Percentiles rank a stretch among this genome's conserved stretches.
Evolutionary conservation across 2,797 vertebrate species (phyloP).

Genomic region (Podarcis siculus): DNA sequence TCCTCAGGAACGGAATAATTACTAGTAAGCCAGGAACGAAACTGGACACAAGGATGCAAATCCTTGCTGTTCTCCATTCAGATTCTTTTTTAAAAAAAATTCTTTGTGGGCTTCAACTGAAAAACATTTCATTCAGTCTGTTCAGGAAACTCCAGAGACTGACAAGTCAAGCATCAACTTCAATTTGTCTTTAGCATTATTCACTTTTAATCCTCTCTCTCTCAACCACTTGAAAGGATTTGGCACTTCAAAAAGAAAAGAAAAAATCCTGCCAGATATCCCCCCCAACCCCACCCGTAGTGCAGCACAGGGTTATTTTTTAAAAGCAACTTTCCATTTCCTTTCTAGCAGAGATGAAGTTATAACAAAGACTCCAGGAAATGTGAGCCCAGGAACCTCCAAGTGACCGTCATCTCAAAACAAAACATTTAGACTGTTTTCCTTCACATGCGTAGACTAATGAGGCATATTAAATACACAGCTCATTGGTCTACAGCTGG

Average conservation of each 20-base stretch:
- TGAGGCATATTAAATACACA: not conserved
- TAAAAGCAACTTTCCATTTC: slow-evolving; percentile 29
- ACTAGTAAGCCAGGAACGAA: slow-evolving; percentile 62
- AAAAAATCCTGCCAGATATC: slow-evolving; percentile 31
- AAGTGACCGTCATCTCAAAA: not conserved
- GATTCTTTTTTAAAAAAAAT: slow-evolving; percentile 57
- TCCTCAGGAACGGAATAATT: slow-evolving; percentile 54
- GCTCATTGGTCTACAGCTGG: not conserved
- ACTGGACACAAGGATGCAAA: slow-evolving; percentile 63
- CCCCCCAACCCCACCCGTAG: slow-evolving; percentile 10
- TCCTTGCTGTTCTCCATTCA: slow-evolving; percentile 62
- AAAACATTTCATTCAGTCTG: slow-evolving; percentile 64
- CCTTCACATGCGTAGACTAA: not conserved
- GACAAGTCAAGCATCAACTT: slow-evolving; percentile 62
- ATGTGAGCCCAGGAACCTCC: not conserved
- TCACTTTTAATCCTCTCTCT: slow-evolving; percentile 60
- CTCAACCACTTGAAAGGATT: slow-evolving; percentile 46
- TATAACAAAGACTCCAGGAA: slow-evolving; percentile 6
- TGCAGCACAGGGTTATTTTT: not conserved
- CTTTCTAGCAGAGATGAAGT: slow-evolving; percentile 41
- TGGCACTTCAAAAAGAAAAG: slow-evolving; percentile 16
- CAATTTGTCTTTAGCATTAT: slow-evolving; percentile 54
- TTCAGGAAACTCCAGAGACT: slow-evolving; percentile 60
- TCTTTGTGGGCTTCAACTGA: slow-evolving; percentile 55
- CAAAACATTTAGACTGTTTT: not conserved